Conservation (phyloP, 2,113 vertebrate genomes). For the Nyctereutes procyonoides region DNA sequence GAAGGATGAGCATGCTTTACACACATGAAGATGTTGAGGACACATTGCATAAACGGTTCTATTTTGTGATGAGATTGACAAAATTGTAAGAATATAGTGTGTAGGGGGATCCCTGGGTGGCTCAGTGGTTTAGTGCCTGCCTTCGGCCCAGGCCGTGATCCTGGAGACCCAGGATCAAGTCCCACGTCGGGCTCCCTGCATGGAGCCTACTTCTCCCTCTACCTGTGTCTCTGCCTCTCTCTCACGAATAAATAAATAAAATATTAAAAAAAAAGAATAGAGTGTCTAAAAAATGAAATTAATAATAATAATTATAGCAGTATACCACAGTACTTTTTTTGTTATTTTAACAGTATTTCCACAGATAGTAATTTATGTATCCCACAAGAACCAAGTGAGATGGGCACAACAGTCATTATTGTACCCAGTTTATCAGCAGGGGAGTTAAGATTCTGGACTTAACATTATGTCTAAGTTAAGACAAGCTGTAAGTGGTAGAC, state of each 20-base stretch:
- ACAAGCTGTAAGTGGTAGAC: not conserved
- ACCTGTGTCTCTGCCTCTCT: no score
- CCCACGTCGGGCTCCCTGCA: no score
- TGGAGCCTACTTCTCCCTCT: no score
- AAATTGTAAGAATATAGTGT: not conserved
- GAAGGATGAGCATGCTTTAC: not conserved
- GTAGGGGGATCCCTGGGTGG: no score
- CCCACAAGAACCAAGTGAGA: not conserved
- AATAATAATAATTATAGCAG: not conserved
- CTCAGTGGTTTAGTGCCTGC: no score
- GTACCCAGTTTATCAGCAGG: not conserved
- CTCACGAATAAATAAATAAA: no score
- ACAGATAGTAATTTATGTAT: not conserved
- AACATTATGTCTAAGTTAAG: not conserved
- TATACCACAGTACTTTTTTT: not conserved
- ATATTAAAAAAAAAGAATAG: not conserved
- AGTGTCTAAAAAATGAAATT: not conserved
- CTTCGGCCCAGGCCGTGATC: no score
- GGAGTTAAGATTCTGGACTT: not conserved
- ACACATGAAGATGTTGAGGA: accelerated
- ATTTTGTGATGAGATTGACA: not conserved
- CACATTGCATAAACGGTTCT: not conserved
- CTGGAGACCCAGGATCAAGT: no score
- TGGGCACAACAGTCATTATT: not conserved
- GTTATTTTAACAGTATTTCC: not conserved